These are phyloP conservation scores for Amaurobius ferox DNA, from an alignment of 2,888 invertebrate species.

Conservation along the genomic window DNA sequence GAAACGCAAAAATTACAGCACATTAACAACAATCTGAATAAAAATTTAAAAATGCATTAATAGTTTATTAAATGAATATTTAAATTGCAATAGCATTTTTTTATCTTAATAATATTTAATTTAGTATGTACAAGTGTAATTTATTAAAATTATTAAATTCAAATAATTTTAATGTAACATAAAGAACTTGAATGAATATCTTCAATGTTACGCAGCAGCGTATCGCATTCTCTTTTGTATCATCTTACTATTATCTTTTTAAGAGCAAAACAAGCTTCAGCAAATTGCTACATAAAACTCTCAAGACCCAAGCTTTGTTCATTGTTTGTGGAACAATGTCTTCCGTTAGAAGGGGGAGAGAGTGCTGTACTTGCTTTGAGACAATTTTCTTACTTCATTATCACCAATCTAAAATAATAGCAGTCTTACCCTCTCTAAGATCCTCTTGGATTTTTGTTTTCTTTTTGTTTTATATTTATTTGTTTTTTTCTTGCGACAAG, in stretches of 20 bases:
- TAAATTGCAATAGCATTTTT: too few species aligned
- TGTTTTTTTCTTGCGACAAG: slow-evolving; percentile 30
- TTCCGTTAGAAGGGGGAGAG: slow-evolving; percentile 9
- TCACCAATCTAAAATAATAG: slow-evolving; percentile 71
- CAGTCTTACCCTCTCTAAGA: slow-evolving; percentile 47
- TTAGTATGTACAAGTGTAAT: too few species aligned
- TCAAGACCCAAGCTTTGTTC: background rate
- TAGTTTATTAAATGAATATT: too few species aligned
- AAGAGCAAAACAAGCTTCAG: background rate
- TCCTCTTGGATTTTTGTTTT: slow-evolving; percentile 36
- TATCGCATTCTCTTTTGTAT: background rate
- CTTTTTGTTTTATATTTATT: slow-evolving; percentile 30
- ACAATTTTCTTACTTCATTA: slow-evolving; percentile 69
- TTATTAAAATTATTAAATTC: too few species aligned
- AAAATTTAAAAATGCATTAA: too few species aligned
- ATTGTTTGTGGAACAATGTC: slow-evolving; percentile 8
- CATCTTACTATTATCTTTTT: slow-evolving; percentile 1
- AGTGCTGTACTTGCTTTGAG: slow-evolving; percentile 63
- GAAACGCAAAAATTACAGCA: too few species aligned
- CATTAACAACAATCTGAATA: too few species aligned
- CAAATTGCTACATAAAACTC: slow-evolving; percentile 3
- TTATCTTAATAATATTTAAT: too few species aligned
- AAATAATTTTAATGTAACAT: too few species aligned
- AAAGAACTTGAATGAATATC: too few species aligned
- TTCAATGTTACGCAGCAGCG: too few species aligned